Evolutionary conservation across 2,888 invertebrate species (phyloP).

Genomic region (Listrodromus nycthemerus): DNA sequence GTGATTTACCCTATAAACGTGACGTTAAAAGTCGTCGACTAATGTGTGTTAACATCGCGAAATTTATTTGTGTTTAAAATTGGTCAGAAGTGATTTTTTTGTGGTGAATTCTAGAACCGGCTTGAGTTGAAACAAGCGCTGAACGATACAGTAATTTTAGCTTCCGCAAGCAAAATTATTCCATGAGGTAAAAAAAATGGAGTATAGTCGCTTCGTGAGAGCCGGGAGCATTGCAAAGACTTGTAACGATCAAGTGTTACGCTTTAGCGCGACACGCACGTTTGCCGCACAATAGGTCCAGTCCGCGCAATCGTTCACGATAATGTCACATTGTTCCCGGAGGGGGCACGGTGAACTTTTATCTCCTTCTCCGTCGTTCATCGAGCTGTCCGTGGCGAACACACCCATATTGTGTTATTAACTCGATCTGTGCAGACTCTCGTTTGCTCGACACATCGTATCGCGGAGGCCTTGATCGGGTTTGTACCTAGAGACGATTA

Average conservation of each 20-base stretch:
- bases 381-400: conserved; percentile 57
- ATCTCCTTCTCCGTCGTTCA: conserved; percentile 9
- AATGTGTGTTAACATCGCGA: too few species aligned
- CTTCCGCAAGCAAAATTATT: too few species aligned
- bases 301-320: conserved; percentile 72
- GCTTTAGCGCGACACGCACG: conserved; percentile 50
- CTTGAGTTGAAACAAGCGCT: neutral
- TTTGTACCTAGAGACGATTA: conserved; percentile 67
- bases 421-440: conserved; percentile 64
- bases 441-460: conserved; percentile 68
- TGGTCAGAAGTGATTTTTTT: too few species aligned
- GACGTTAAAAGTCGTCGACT: too few species aligned
- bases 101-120: too few species aligned
- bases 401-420: conserved; percentile 62
- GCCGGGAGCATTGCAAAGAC: neutral
- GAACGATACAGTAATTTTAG: neutral
- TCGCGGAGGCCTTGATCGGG: conserved; percentile 65
- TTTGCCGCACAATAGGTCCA: conserved; percentile 68
- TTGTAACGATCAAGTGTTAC: conserved; percentile 43
- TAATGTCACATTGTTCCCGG: conserved; percentile 80
- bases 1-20: too few species aligned
- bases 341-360: conserved; percentile 65
- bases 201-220: conserved; percentile 3
- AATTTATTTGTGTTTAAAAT: too few species aligned
- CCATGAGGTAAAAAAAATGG: neutral